Evolutionary conservation across 1,140 invertebrate species (phyloP), one percentile per base, ranked within the genome.

Genomic region (Phortica variegata): DNA sequence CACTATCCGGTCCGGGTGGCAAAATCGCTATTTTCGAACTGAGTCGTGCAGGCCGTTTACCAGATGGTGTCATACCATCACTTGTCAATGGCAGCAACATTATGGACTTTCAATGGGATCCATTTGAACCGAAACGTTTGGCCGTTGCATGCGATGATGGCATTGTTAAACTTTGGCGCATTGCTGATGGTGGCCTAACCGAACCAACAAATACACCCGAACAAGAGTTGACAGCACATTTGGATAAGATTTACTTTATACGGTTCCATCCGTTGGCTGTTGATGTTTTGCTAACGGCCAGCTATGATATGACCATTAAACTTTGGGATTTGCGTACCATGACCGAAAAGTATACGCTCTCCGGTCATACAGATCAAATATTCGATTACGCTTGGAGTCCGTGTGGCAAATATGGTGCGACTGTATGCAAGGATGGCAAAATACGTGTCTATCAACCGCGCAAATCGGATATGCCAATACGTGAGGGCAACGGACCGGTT

Each of bases 61-160:
- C 89, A 0, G 89, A 93, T 75, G 77, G 77, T 5, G 88, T 90
- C 0, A 85, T 89, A 59, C 90, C 90, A 18, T 85, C 88, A n/a
- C 77, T 97, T 49, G 85, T 96, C 13, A 91, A 95, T 75, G 87
- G 90, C 18, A 86, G 85, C 47, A 91, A 87, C 54, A 85, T 95
- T 5, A 89, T 91, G 82, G 93, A 97, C 78, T 97, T 95, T 77
- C 83, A 86, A 39, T 97, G 91, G 89, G 92, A 97, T 82, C 93
- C 93, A 2, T 96, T 95, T 73, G 80, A 91, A 76, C 83, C 86
- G 69, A 79, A 81, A 36, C 81, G 87, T 40, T 79, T 97, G 33
- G 84, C 90, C 49, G 90, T 94, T 36, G 92, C 87, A 18, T 95
- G 91, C 68, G 93, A 95, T 66, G 90, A 95, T 78, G 93, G 92